Percentiles rank a stretch among this genome's conserved stretches.
phyloP scores from a whole-genome alignment of 2,113 vertebrate genomes.

The Lagenorhynchus albirostris region DNA sequence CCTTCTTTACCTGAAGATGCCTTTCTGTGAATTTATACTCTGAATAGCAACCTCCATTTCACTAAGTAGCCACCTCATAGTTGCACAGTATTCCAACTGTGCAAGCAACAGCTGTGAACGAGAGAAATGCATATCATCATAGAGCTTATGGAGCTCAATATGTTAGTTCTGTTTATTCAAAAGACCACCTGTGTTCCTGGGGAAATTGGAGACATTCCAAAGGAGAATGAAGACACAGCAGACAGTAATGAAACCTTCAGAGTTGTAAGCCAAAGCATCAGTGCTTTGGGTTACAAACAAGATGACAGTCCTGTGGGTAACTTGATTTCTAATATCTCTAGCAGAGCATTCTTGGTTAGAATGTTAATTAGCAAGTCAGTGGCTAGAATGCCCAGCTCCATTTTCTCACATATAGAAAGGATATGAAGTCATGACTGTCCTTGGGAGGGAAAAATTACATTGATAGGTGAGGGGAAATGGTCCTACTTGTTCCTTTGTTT shows the following conservation, averaged over 20 bases:
- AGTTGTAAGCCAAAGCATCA: slow-evolving; percentile 62
- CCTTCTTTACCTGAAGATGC: slow-evolving; percentile 46
- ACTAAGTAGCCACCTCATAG: slow-evolving; percentile 58
- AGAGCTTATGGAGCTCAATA: slow-evolving; percentile 72
- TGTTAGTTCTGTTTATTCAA: slow-evolving; percentile 78
- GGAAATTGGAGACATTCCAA: slow-evolving; percentile 81
- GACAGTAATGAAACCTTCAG: slow-evolving; percentile 67
- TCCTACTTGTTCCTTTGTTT: not conserved
- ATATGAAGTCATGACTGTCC: not conserved
- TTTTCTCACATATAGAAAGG: not conserved
- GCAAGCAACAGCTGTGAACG: slow-evolving; percentile 79
- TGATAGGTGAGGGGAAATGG: not conserved
- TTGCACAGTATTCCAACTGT: slow-evolving; percentile 42
- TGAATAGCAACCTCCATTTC: slow-evolving; percentile 27
- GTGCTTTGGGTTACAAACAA: slow-evolving; percentile 65
- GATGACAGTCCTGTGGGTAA: slow-evolving; percentile 42
- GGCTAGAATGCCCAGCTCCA: not conserved
- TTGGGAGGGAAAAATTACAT: not conserved
- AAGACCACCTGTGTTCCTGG: slow-evolving; percentile 83
- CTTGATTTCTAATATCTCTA: slow-evolving; percentile 1
- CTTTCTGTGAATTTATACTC: slow-evolving; percentile 25
- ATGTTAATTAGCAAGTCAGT: slow-evolving; percentile 40
- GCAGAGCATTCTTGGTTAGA: not conserved
- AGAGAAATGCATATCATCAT: slow-evolving; percentile 73
- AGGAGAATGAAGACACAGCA: slow-evolving; percentile 79